Conservation (phyloP, 1,140 invertebrate species). For the Pinna nobilis region DNA sequence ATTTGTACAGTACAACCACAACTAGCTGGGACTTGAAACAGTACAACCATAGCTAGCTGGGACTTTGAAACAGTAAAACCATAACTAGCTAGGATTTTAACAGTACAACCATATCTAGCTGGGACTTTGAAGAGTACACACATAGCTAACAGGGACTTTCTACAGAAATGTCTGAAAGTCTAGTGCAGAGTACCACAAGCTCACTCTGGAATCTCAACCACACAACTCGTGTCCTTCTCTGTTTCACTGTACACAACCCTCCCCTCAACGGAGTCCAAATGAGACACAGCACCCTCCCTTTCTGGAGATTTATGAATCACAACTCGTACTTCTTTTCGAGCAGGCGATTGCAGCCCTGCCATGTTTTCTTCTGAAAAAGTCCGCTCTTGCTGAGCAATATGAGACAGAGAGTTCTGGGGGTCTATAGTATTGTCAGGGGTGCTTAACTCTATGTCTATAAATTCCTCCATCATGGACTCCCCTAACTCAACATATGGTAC, state of each 20-base stretch:
- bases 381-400: conserved; percentile 59
- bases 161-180: too few relatives aligned
- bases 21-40: too few relatives aligned
- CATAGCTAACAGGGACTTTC: too few relatives aligned
- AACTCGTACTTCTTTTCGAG: conserved; percentile 15
- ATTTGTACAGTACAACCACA: too few relatives aligned
- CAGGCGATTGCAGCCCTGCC: conserved; percentile 6
- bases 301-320: conserved; percentile 14
- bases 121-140: too few relatives aligned
- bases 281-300: conserved; percentile 15
- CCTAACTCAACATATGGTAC: conserved; percentile 56
- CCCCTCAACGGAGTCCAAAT: conserved; percentile 20
- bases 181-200: too few relatives aligned
- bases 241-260: conserved; percentile 50
- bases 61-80: too few relatives aligned
- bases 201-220: too few relatives aligned
- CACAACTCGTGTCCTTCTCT: conserved; percentile 60
- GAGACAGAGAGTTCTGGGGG: conserved; percentile 46
- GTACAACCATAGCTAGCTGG: too few relatives aligned
- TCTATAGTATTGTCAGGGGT: conserved; percentile 57
- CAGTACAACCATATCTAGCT: too few relatives aligned
- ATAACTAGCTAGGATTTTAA: too few relatives aligned
- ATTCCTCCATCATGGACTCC: conserved; percentile 50
- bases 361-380: conserved; percentile 61
- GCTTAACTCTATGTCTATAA: conserved; percentile 51